Evolutionary conservation across 1,140 invertebrate species (phyloP), one percentile per base, ranked within the genome.

Genomic region (Scaptomyza hsui): DNA sequence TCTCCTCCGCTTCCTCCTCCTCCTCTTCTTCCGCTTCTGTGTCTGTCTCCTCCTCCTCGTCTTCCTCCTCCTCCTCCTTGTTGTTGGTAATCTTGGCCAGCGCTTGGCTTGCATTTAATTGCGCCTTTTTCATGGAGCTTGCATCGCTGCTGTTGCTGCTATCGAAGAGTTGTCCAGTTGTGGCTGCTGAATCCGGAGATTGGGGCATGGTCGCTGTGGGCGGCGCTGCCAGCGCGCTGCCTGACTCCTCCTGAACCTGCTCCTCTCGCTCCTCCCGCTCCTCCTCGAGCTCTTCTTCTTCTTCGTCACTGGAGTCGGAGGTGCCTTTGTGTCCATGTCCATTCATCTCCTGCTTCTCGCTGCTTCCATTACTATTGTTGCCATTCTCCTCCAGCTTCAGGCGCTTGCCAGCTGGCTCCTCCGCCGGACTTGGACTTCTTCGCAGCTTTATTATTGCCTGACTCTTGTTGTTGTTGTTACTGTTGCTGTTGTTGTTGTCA

Each of bases 91-190:
- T 90, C 68, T 90, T 90, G 42, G 85, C 79, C 48, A 90, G 67
- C 1, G 89, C 89, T 47, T 90, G 72, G 12, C 77, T 75, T 35
- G 89, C 89, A 15, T 81, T 83, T 72, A 90, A 73, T 63, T 90
- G 89, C 15, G 89, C 76, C 77, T 90, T 88, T 26, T 90, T 90
- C 89, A 90, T 83, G 10, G 75, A 78, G 13, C 69, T 71, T 57
- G 75, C 89, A 39, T 90, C 89, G 78, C 89, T 90, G 65, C 89
- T 90, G 56, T 88, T 89, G 78, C 89, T 90, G 69, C 85, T 90
- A 24, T 90, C 89, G 51, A 90, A 90, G 48, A 89, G 69, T 61
- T 90, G 89, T 1, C 89, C 89, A 2, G 89, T 89, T 18, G 89
- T 90, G 37, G 89, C 89, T 4, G 89, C 85, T 39, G 89, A 90